Percentiles rank a stretch among this genome's conserved stretches.
Conservation (phyloP, 2,113 vertebrate genomes). For the Salvator merianae region DNA sequence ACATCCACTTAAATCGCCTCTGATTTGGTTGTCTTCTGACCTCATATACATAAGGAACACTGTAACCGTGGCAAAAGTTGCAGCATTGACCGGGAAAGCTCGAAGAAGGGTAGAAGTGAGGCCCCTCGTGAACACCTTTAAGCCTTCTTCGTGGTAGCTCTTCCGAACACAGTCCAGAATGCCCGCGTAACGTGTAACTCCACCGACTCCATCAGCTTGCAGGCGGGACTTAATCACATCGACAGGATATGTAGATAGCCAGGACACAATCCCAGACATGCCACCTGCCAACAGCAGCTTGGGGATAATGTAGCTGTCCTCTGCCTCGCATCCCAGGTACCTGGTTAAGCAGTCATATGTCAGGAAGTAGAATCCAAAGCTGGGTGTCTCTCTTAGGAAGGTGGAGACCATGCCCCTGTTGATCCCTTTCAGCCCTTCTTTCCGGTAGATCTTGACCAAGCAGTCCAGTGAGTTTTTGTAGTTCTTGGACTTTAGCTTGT, state of each 20-base stretch:
- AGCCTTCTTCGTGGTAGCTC: slow-evolving; percentile 88
- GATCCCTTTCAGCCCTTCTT: slow-evolving; percentile 87
- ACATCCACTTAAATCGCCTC: slow-evolving; percentile 68
- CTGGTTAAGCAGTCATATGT: slow-evolving; percentile 90
- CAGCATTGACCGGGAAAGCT: slow-evolving; percentile 94
- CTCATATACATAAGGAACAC: slow-evolving; percentile 88
- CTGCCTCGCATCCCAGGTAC: slow-evolving; percentile 86
- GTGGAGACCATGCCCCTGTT: slow-evolving; percentile 94
- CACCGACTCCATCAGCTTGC: slow-evolving; percentile 90
- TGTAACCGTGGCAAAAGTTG: slow-evolving; percentile 94
- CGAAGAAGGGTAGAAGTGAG: slow-evolving; percentile 93
- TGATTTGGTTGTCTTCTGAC: slow-evolving; percentile 59
- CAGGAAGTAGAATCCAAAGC: slow-evolving; percentile 95
- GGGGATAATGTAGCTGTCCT: slow-evolving; percentile 87
- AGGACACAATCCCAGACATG: slow-evolving; percentile 90
- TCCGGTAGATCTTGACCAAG: slow-evolving; percentile 87
- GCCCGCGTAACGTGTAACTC: slow-evolving; percentile 82
- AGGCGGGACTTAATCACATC: slow-evolving; percentile 97
- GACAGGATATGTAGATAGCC: slow-evolving; percentile 93
- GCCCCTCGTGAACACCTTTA: slow-evolving; percentile 89
- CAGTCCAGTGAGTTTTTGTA: slow-evolving; percentile 97
- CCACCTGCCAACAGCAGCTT: slow-evolving; percentile 94
- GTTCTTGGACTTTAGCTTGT: slow-evolving; percentile 81
- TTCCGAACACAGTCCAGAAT: slow-evolving; percentile 89
- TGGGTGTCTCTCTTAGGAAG: slow-evolving; percentile 89